These are phyloP conservation scores for Autographa gamma DNA, from an alignment of 2,888 invertebrate species.

Conservation along the genomic window DNA sequence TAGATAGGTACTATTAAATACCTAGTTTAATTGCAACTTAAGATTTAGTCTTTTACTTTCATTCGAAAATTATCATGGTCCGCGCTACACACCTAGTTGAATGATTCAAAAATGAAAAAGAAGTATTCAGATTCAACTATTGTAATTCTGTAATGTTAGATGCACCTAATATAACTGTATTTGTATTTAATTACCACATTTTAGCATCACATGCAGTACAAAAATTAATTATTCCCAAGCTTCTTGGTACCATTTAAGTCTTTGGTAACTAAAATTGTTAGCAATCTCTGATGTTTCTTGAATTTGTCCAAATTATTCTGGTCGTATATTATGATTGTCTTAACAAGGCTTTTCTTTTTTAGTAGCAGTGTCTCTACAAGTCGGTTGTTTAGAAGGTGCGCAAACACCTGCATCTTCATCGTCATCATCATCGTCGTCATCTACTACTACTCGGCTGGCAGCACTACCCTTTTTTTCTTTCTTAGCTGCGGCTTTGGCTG, in stretches of 20 bases:
- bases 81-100: neutral
- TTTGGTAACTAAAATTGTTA: no score
- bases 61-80: no score
- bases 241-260: no score
- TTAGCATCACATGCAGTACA: neutral
- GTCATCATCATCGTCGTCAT: neutral
- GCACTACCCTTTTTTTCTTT: neutral
- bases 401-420: neutral
- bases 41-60: no score
- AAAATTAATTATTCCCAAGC: no score
- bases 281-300: neutral
- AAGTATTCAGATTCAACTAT: neutral
- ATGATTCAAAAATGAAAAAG: neutral
- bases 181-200: neutral
- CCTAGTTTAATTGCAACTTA: no score
- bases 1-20: no score
- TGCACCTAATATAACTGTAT: neutral
- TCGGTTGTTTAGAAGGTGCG: constrained; percentile 2
- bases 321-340: neutral
- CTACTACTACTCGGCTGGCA: neutral
- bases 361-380: constrained; percentile 6
- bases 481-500: neutral
- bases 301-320: neutral
- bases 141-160: neutral
- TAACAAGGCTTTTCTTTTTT: constrained; percentile 9